Conservation (phyloP, 2,113 vertebrate species). For the Rhabdornis inornatus region DNA sequence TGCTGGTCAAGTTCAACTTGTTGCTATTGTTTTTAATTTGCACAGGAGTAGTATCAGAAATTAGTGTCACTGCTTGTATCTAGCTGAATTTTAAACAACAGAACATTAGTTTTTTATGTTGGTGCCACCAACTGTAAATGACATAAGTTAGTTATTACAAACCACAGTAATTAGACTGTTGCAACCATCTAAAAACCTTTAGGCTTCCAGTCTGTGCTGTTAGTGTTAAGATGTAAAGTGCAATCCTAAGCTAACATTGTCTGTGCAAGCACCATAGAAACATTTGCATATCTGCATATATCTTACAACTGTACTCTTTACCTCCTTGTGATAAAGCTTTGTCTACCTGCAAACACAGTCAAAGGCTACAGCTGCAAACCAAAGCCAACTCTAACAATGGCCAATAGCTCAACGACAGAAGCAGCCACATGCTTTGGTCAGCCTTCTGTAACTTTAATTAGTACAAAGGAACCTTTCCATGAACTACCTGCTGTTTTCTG, state of each 20-base stretch:
- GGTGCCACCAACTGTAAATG: conserved; percentile 98
- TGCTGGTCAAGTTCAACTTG: conserved; percentile 99
- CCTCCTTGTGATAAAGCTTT: conserved; percentile 99
- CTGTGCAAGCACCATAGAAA: conserved; percentile 92
- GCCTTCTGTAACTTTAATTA: conserved; percentile 98
- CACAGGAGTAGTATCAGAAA: conserved; percentile 98
- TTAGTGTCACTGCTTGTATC: conserved; percentile 98
- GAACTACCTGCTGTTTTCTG: conserved; percentile 98
- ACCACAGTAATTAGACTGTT: conserved; percentile 93
- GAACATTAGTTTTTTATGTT: conserved; percentile 89
- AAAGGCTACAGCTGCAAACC: conserved; percentile 99
- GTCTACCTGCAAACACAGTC: conserved; percentile 99
- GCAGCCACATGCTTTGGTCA: conserved; percentile 92
- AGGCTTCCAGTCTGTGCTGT: conserved; percentile 94
- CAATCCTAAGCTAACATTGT: conserved; percentile 89
- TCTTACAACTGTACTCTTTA: conserved; percentile 95
- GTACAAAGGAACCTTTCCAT: conserved; percentile 97
- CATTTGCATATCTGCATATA: conserved; percentile 95
- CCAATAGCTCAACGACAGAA: conserved; percentile 99
- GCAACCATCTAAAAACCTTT: conserved; percentile 85
- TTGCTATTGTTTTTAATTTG: conserved; percentile 99
- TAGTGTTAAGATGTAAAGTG: conserved; percentile 91
- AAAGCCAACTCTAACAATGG: conserved; percentile 99
- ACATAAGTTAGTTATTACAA: conserved; percentile 91
- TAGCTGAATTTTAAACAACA: conserved; percentile 90